Percentiles rank a stretch among this genome's conserved stretches.
phyloP scores from a whole-genome alignment of 2,888 invertebrate species.

The Autographa gamma region DNA sequence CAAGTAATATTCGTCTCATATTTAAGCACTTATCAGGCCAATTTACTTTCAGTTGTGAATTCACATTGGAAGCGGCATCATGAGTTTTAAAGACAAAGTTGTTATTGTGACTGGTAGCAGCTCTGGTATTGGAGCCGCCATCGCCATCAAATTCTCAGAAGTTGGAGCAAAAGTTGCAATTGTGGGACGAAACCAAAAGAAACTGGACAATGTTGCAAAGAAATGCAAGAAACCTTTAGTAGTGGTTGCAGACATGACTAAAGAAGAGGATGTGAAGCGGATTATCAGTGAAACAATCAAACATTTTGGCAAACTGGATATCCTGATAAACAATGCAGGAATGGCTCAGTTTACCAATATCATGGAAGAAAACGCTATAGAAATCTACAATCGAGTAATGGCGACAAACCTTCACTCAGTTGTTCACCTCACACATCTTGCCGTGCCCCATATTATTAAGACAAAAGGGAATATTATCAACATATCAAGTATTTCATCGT shows the following conservation, averaged over 20 bases:
- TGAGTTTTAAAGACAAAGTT: constrained; percentile 63
- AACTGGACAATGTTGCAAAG: constrained; percentile 43
- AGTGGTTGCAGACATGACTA: constrained; percentile 32
- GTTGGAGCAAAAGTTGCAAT: constrained; percentile 57
- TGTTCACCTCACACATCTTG: constrained; percentile 46
- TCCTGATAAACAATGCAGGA: constrained; percentile 53
- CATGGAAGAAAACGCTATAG: constrained; percentile 26
- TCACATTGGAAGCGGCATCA: constrained; percentile 18
- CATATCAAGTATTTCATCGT: constrained; percentile 66
- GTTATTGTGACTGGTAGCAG: constrained; percentile 64
- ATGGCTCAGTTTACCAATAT: constrained; percentile 13
- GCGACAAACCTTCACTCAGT: constrained; percentile 41
- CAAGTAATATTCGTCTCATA: neutral
- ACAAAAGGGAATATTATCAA: constrained; percentile 92
- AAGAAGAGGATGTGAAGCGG: constrained; percentile 34
- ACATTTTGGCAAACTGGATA: constrained; percentile 43
- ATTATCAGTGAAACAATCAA: constrained; percentile 29
- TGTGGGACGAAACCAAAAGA: constrained; percentile 56
- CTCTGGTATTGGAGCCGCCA: constrained; percentile 62
- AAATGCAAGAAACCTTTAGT: constrained; percentile 33
- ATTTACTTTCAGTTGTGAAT: neutral
- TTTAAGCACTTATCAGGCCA: neutral
- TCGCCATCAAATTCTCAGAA: constrained; percentile 43
- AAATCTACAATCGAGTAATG: constrained; percentile 35
- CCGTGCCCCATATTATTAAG: constrained; percentile 53